Percentiles rank a stretch among this genome's conserved stretches.
phyloP scores from a whole-genome alignment of 2,113 vertebrate genomes.

The Eubucco bourcierii region DNA sequence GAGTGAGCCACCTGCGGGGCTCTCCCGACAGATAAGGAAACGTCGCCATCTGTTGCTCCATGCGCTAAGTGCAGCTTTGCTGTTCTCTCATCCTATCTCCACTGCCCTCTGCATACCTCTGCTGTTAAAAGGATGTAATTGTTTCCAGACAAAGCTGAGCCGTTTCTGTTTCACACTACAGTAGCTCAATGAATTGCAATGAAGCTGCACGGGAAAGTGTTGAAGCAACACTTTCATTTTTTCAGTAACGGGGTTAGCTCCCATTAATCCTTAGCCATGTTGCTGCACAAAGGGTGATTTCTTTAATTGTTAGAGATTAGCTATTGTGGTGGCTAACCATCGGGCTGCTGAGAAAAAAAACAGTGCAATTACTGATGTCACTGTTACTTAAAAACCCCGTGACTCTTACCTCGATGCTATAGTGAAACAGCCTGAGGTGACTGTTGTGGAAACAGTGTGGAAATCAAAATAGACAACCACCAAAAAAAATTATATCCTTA shows the following conservation, averaged over 20 bases:
- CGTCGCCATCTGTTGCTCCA: constrained; percentile 70
- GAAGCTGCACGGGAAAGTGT: background rate
- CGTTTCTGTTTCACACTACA: background rate
- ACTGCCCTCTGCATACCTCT: rapidly evolving
- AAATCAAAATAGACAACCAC: background rate
- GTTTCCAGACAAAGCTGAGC: background rate
- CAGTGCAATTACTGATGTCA: background rate
- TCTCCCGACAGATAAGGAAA: constrained; percentile 1
- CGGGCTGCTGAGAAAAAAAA: background rate
- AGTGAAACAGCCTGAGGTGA: background rate
- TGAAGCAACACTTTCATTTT: background rate
- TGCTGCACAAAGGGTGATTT: background rate
- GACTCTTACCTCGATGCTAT: background rate
- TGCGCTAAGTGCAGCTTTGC: background rate
- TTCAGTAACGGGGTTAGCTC: background rate
- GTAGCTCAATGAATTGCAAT: background rate
- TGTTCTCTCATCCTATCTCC: background rate
- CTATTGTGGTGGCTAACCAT: background rate
- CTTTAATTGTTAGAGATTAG: background rate
- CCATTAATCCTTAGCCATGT: too few species aligned
- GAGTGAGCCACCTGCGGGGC: rapidly evolving
- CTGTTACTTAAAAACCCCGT: background rate
- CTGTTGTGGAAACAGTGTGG: background rate
- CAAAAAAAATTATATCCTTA: too few species aligned
- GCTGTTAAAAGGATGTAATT: background rate